Conservation (phyloP, 2,113 vertebrate genomes). For the Gobio gobio region DNA sequence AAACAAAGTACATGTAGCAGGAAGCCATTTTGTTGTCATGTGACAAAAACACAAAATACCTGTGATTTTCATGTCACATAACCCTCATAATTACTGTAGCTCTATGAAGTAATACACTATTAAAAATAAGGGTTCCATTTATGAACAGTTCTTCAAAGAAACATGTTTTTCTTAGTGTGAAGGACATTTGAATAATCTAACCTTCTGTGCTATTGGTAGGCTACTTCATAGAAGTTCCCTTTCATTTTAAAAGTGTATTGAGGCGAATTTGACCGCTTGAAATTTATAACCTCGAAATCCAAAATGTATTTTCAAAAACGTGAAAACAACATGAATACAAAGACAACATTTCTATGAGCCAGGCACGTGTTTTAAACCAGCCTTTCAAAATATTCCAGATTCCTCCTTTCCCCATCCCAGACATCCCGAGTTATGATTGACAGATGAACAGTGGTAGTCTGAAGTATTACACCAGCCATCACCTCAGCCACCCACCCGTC, state of each 20-base stretch:
- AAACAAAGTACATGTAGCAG: not conserved
- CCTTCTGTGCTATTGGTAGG: no score
- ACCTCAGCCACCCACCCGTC: not conserved
- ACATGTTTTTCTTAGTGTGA: no score
- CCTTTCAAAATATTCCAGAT: not conserved
- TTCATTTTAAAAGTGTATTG: no score
- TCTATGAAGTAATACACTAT: not conserved
- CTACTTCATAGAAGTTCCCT: no score
- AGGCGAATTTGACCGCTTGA: not conserved
- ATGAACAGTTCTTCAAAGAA: no score
- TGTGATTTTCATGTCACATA: not conserved
- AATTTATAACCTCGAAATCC: not conserved
- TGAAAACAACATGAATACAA: not conserved
- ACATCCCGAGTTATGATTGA: not conserved
- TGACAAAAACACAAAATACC: not conserved
- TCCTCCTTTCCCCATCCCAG: not conserved
- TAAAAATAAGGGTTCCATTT: no score
- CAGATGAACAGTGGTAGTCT: conserved; percentile 1
- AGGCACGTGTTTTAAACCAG: not conserved
- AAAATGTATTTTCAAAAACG: not conserved
- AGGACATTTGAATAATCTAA: no score
- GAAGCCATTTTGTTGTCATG: conserved; percentile 17
- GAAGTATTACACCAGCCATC: conserved; percentile 3
- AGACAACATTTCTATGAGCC: not conserved
- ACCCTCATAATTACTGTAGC: not conserved